These are phyloP conservation scores for Lissocephala sabroskyi DNA, from an alignment of 2,888 invertebrate genomes.

Conservation along the genomic window DNA sequence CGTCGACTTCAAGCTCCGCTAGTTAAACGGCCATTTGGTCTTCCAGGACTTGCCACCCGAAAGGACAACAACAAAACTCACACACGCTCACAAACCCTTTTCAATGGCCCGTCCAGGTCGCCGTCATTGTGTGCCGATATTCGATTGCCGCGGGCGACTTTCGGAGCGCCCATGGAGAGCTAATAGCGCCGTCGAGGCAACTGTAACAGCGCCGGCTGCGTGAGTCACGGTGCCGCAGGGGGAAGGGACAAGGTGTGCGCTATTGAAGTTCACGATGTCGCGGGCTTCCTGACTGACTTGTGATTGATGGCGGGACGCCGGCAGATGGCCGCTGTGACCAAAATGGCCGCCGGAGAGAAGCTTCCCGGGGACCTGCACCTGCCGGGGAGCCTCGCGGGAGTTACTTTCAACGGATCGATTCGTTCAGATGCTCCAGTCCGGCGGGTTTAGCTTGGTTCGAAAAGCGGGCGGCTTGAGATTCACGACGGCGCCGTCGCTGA, in stretches of 20 bases:
- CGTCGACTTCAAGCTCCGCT: neutral
- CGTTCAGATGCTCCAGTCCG: too few relatives aligned
- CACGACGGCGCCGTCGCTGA: too few relatives aligned
- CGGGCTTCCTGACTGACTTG: slow-evolving; percentile 25
- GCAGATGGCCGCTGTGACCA: slow-evolving; percentile 1
- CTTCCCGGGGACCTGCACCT: too few relatives aligned
- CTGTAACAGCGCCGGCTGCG: too few relatives aligned
- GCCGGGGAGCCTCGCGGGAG: too few relatives aligned
- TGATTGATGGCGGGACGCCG: slow-evolving; percentile 25
- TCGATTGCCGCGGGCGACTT: neutral
- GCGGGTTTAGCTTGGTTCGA: too few relatives aligned
- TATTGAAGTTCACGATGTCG: slow-evolving; percentile 12
- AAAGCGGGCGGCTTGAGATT: too few relatives aligned
- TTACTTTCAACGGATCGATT: too few relatives aligned
- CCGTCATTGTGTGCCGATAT: neutral
- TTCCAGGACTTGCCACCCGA: neutral
- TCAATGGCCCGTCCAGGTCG: neutral
- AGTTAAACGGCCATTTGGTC: slow-evolving; percentile 7
- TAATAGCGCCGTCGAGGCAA: slow-evolving; percentile 1
- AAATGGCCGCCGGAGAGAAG: neutral
- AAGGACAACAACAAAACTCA: slow-evolving; percentile 14
- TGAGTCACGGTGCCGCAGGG: neutral
- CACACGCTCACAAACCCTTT: too few relatives aligned
- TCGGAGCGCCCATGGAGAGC: slow-evolving; percentile 5
- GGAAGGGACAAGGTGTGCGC: slow-evolving; percentile 8